Evolutionary conservation across 2,888 invertebrate species (phyloP).

Genomic region (Eutolmus rufibarbis): DNA sequence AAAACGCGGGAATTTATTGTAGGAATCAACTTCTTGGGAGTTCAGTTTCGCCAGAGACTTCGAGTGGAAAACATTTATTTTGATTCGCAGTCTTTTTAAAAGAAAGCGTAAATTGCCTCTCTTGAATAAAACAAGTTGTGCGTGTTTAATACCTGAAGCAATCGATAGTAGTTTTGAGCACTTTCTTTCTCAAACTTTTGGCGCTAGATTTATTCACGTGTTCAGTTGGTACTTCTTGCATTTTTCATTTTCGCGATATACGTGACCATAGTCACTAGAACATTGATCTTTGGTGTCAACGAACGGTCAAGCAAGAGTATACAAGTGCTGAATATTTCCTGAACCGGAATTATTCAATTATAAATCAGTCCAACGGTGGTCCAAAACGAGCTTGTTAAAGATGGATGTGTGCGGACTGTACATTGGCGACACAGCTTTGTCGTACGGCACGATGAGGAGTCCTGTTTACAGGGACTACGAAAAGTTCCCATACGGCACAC

Average conservation of each 20-base stretch:
- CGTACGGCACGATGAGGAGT: constrained; percentile 64
- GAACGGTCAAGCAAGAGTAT: constrained; percentile 8
- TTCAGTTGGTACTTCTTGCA: neutral
- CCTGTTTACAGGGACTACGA: constrained; percentile 66
- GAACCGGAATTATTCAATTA: constrained; percentile 19
- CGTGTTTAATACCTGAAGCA: neutral
- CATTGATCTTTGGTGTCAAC: constrained; percentile 36
- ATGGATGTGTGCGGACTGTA: constrained; percentile 67
- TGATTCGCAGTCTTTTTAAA: neutral
- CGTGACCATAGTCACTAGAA: constrained; percentile 12
- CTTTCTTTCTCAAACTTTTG: neutral
- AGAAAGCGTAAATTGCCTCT: neutral
- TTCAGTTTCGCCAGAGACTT: constrained; percentile 51
- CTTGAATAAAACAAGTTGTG: neutral
- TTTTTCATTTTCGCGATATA: neutral
- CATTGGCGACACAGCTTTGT: constrained; percentile 65
- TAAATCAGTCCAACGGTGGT: neutral
- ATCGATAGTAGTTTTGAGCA: neutral
- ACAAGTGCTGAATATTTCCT: neutral
- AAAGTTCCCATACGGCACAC: constrained; percentile 62
- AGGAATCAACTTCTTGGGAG: constrained; percentile 44
- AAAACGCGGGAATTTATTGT: constrained; percentile 50
- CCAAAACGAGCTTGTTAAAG: constrained; percentile 38
- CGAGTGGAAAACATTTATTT: neutral
- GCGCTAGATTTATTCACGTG: neutral